Evolutionary conservation across 2,888 invertebrate genomes (phyloP).

Genomic region (Parascotia fuliginaria): DNA sequence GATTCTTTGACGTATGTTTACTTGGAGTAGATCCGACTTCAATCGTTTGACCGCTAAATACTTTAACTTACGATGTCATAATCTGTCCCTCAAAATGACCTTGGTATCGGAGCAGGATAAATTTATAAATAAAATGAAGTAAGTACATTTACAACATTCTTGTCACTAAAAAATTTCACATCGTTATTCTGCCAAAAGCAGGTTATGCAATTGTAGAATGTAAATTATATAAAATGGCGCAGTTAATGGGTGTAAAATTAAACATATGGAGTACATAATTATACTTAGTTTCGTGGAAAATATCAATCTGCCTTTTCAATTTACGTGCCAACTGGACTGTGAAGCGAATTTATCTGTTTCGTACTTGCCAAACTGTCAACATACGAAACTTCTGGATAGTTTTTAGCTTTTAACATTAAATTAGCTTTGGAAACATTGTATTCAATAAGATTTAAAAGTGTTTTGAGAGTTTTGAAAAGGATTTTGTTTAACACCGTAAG

Average conservation of each 20-base stretch:
- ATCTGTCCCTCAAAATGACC: no score
- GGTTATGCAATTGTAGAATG: not conserved
- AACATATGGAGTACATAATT: conserved; percentile 1
- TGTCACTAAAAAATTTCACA: not conserved
- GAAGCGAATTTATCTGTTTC: conserved; percentile 10
- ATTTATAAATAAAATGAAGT: not conserved
- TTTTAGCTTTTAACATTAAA: not conserved
- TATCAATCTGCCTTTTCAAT: conserved; percentile 10
- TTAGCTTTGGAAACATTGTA: conserved; percentile 1
- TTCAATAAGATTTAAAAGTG: not conserved
- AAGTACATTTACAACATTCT: not conserved
- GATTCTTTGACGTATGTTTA: no score
- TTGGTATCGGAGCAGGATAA: no score
- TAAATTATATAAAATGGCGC: not conserved
- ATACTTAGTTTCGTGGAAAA: conserved; percentile 8
- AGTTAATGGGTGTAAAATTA: conserved; percentile 7
- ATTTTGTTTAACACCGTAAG: not conserved
- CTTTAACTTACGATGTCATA: no score
- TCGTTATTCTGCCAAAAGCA: not conserved
- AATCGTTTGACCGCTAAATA: no score
- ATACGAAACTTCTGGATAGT: conserved; percentile 2
- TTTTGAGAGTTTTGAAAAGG: not conserved
- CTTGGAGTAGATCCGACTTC: no score
- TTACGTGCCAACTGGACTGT: conserved; percentile 10
- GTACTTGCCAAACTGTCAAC: conserved; percentile 10